A percentile compares a stretch with the other conserved stretches of the same genome.
These are phyloP conservation scores for Ypsolopha sequella DNA, from an alignment of 2,888 invertebrate species.

Conservation along the genomic window DNA sequence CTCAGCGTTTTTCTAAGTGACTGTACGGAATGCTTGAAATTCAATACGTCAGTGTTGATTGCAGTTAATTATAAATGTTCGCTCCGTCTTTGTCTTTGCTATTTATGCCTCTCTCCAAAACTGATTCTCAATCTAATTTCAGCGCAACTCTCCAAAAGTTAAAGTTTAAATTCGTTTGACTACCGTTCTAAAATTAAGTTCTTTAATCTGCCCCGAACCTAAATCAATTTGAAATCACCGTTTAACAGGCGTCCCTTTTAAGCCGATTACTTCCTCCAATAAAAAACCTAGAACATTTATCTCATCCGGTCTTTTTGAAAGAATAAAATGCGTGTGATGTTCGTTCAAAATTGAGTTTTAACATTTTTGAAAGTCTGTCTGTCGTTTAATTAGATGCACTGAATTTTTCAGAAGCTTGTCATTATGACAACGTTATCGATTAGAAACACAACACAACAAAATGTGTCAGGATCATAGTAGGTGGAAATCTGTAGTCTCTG, in stretches of 20 bases:
- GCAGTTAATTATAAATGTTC: conserved; percentile 70
- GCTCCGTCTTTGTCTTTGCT: conserved; percentile 58
- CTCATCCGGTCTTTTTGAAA: neutral
- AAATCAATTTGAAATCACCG: conserved; percentile 61
- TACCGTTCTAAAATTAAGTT: conserved; percentile 19
- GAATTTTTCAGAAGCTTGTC: no score
- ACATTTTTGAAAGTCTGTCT: no score
- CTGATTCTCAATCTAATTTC: conserved; percentile 6
- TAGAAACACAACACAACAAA: no score
- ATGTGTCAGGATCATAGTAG: no score
- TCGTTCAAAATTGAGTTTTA: neutral
- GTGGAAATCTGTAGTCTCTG: no score
- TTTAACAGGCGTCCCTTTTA: conserved; percentile 41
- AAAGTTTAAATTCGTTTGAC: conserved; percentile 15
- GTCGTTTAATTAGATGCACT: no score
- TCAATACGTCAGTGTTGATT: conserved; percentile 69
- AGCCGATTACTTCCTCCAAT: conserved; percentile 59
- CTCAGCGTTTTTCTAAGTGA: conserved; percentile 18
- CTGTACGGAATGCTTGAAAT: conserved; percentile 57
- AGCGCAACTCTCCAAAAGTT: conserved; percentile 7
- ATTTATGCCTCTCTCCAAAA: conserved; percentile 31
- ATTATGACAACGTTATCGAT: no score
- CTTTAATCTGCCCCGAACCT: conserved; percentile 47
- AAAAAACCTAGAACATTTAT: conserved; percentile 17
- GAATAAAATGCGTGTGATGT: neutral